Percentiles rank a stretch among this genome's conserved stretches.
phyloP scores from a whole-genome alignment of 2,113 vertebrate species.

The human (Homo sapiens) region DNA sequence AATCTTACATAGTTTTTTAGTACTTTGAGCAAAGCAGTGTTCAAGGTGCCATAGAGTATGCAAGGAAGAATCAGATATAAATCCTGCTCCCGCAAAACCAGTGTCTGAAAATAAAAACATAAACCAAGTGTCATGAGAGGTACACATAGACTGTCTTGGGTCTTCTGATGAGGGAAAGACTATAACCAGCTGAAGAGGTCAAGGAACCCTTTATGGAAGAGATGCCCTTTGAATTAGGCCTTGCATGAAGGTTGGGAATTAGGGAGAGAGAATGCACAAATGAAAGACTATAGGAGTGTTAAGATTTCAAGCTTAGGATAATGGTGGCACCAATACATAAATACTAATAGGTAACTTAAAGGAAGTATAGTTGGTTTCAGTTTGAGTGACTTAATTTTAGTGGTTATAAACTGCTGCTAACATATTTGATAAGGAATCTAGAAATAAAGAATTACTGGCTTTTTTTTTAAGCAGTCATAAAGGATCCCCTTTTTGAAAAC shows the following conservation, averaged over 20 bases:
- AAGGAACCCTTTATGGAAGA: not conserved
- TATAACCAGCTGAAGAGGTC: not conserved
- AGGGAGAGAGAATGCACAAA: not conserved
- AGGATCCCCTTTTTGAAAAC: not conserved
- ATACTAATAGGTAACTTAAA: not conserved
- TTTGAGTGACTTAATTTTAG: not conserved
- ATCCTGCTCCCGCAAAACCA: not conserved
- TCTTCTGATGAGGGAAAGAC: not conserved
- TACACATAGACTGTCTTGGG: not conserved
- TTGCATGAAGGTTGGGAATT: not conserved
- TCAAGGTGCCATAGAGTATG: not conserved
- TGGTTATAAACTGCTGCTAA: not conserved
- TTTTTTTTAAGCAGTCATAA: not conserved
- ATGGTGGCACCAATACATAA: not conserved
- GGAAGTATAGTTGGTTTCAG: not conserved
- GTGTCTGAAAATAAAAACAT: not conserved
- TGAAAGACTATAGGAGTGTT: not conserved
- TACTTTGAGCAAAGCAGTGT: not conserved
- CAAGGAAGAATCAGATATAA: not conserved
- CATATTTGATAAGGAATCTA: not conserved
- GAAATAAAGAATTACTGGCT: not conserved
- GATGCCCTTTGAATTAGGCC: not conserved
- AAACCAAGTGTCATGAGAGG: not conserved
- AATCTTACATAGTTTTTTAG: not conserved
- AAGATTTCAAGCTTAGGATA: conserved; percentile 3